Evolutionary conservation across 1,140 invertebrate genomes (phyloP), one percentile per base, ranked within the genome.

Genomic region (Aphidius gifuensis): DNA sequence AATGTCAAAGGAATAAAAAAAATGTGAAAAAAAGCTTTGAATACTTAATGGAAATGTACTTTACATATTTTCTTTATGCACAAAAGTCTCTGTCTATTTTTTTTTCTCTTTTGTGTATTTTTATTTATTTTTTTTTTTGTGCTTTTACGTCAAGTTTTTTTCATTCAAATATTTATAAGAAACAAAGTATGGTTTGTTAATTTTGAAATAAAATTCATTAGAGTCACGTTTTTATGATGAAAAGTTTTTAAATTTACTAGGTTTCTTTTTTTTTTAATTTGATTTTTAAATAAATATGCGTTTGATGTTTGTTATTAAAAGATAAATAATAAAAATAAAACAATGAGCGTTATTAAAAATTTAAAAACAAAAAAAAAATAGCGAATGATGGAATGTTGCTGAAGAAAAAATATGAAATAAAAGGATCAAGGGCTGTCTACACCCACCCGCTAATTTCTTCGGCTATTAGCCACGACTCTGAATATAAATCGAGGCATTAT

Each of bases 401-500:
- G 16, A 55, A n/a, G 21, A 8, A 55, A 43, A 43, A 49, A 49
- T 54, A 60, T 9, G 43, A 42, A 60, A 21, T 42, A 54, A 46
- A 53, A 61, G 53, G 56, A 66, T 64, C 59, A 64, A 59, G 62
- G 59, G 51, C 64, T 68, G 59, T 60, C 66, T 66, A 58, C 66
- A 67, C 67, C 69, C 69, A 71, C 67, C 70, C 68, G 70, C 66
- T 71, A 71, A 71, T 68, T 71, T 67, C 65, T 64, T 21, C 56
- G 64, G 68, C 70, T 69, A 71, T 71, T 71, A 71, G 64, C 66
- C 61, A 64, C 67, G 59, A 68, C 66, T 66, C 64, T 68, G 70
- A 71, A 70, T 71, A 70, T 71, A 70, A 70, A 71, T 70, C 70
- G 67, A 67, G 61, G 66, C 58, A 70, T 70, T 71, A 70, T 64